Evolutionary conservation across 2,888 invertebrate genomes (phyloP).

Genomic region (Ctena decussata): DNA sequence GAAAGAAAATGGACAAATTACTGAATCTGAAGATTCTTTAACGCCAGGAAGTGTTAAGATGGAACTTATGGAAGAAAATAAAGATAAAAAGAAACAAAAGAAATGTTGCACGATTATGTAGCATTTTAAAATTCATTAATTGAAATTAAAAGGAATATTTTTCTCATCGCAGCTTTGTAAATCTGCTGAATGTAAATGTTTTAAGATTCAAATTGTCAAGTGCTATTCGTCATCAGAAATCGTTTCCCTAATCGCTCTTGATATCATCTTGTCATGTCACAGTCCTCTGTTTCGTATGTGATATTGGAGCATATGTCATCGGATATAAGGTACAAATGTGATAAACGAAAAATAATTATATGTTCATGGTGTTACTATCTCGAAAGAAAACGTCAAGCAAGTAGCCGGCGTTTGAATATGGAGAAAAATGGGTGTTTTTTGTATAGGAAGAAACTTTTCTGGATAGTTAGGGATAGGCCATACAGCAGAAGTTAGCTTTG

Average conservation of each 20-base stretch:
- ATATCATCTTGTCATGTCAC: neutral
- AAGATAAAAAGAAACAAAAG: conserved; percentile 79
- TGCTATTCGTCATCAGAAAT: neutral
- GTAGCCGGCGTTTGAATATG: too few species aligned
- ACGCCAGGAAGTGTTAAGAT: conserved; percentile 69
- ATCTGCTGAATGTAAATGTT: conserved; percentile 19
- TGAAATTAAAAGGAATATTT: neutral
- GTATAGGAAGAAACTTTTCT: too few species aligned
- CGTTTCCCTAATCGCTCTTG: neutral
- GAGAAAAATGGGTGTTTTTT: too few species aligned
- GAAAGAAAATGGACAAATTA: conserved; percentile 73
- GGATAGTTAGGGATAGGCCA: too few species aligned
- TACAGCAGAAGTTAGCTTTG: too few species aligned
- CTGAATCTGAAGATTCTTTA: conserved; percentile 67
- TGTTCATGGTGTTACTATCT: too few species aligned
- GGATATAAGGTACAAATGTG: too few species aligned
- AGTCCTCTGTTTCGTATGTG: neutral
- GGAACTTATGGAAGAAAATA: conserved; percentile 65
- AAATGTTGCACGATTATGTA: conserved; percentile 79
- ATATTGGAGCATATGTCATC: too few species aligned
- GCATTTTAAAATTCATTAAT: conserved; percentile 14
- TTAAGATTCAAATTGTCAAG: neutral
- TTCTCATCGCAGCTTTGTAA: conserved; percentile 12
- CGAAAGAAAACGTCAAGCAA: too few species aligned
- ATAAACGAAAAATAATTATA: too few species aligned